Conservation (phyloP, 2,797 vertebrate genomes). For the Hippopotamyrus pictus region DNA sequence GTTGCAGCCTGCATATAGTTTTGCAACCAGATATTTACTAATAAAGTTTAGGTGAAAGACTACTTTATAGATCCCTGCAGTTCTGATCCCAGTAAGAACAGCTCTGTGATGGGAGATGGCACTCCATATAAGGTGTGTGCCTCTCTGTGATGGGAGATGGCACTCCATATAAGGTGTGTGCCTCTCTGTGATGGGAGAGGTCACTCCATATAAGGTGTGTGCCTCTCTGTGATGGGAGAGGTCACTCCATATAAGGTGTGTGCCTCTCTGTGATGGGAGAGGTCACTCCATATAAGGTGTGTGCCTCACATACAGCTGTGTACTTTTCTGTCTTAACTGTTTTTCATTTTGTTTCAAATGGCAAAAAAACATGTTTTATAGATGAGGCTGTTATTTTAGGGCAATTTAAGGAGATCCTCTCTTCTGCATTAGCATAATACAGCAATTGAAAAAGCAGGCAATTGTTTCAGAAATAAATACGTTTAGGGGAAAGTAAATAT, state of each 20-base stretch:
- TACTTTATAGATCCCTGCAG: background rate
- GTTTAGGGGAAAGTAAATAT: slow-evolving; percentile 51
- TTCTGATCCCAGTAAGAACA: background rate
- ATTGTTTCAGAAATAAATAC: background rate
- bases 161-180: no score
- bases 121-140: no score
- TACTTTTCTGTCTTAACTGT: background rate
- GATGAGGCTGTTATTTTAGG: background rate
- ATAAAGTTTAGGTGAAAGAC: background rate
- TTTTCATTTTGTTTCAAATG: background rate
- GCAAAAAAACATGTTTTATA: background rate
- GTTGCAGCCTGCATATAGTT: background rate
- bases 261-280: background rate
- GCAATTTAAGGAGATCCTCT: background rate
- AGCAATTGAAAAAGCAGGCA: background rate
- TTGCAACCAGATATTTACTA: background rate
- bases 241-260: no score
- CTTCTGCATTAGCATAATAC: background rate
- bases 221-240: background rate
- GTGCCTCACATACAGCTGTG: background rate
- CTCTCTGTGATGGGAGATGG: background rate
- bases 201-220: no score
- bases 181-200: background rate
- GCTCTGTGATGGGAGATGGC: background rate
- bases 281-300: background rate